Evolutionary conservation across 2,888 invertebrate species (phyloP), one percentile per base, ranked within the genome.

Genomic region (Limnephilus lunatus): DNA sequence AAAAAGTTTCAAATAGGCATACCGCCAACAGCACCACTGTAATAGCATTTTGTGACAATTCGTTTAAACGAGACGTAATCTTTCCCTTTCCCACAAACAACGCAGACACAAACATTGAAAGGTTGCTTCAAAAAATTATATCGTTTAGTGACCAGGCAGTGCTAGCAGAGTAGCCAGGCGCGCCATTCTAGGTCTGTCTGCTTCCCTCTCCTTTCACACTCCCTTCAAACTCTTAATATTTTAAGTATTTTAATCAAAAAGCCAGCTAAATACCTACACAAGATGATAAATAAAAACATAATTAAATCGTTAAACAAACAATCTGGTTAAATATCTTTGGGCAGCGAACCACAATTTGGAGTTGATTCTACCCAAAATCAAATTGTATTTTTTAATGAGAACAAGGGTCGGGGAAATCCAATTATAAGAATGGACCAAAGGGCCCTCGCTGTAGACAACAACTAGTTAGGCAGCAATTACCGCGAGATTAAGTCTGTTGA

Each of bases 391-490:
- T 68, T 68, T 68, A 68, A 68, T 68, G 68, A 25, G 9, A 68
- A 68, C 68, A 68, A 68, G 68, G 68, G 68, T 68, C 68, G 68
- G 68, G n/a, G 68, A 68, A 68, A 68, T 68, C 68, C 68, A 83
- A 39, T 35, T 83, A 83, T 83, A 83, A 83, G 32, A 35, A 19
- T 39, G 83, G 32, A 35, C 32, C 32, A 32, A 32, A 83, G 9
- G 83, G 83, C 83, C 35, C 83, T 35, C 35, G 83, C 83, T 32
- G 35, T 32, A 83, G 83, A 83, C 83, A 35, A 83, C 83, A 83
- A 83, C 83, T 83, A 83, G 83, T 32, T 83, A 35, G 25, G 83
- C n/a, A 83, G 83, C 35, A 83, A 83, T 83, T 83, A 83, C 83
- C 35, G 83, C 32, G n/a, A 68, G 68, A 68, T 68, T 25, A 68